Conservation (phyloP, 2,888 invertebrate species). For the Lymantria dispar region DNA sequence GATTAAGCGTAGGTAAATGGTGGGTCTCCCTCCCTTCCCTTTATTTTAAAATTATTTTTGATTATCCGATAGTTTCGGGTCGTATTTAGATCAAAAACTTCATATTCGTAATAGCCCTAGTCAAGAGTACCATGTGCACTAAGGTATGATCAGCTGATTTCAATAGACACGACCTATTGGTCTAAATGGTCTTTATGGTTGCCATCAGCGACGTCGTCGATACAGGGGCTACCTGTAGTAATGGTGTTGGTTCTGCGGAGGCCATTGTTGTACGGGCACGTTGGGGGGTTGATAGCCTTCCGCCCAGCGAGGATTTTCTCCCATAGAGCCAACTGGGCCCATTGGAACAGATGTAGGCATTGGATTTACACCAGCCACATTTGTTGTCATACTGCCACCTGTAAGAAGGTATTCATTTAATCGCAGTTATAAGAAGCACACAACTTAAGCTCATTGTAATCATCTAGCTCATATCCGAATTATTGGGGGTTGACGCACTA, state of each 20-base stretch:
- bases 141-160: neutral
- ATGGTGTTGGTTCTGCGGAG: slow-evolving; percentile 82
- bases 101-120: no score
- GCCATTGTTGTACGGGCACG: slow-evolving; percentile 36
- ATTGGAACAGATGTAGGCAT: slow-evolving; percentile 27
- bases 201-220: neutral
- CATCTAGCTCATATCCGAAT: no score
- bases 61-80: no score
- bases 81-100: no score
- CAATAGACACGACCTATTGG: no score
- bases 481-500: no score
- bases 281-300: slow-evolving; percentile 35
- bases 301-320: slow-evolving; percentile 42
- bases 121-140: no score
- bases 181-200: neutral
- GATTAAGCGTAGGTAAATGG: no score
- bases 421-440: no score
- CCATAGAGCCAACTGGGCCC: slow-evolving; percentile 33
- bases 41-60: no score
- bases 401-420: neutral
- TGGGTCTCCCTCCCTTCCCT: no score
- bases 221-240: slow-evolving; percentile 79
- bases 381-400: slow-evolving; percentile 45
- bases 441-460: no score
- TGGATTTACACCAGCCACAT: slow-evolving; percentile 37